Evolutionary conservation across 2,113 vertebrate genomes (phyloP).

Genomic region (Carollia perspicillata): DNA sequence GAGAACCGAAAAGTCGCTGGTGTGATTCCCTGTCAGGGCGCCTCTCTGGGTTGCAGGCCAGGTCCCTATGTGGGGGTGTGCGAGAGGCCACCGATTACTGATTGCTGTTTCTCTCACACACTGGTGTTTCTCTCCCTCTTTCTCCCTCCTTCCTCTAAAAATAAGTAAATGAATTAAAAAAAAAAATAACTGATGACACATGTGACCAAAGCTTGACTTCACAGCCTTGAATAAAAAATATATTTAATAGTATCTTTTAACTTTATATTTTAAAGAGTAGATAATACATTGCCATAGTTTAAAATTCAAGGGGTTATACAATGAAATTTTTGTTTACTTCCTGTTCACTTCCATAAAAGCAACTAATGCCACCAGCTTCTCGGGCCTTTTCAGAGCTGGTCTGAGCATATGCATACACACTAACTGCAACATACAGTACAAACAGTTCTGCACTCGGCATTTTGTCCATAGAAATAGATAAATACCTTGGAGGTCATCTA

Average conservation of each 20-base stretch:
- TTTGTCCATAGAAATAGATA: not conserved
- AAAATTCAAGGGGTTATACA: not conserved
- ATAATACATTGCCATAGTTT: not conserved
- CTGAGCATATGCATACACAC: not conserved
- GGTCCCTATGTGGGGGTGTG: too few species aligned
- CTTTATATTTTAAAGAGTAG: not conserved
- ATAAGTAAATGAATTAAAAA: too few species aligned
- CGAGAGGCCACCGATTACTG: too few species aligned
- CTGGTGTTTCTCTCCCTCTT: too few species aligned
- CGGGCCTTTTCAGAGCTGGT: not conserved
- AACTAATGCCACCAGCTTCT: not conserved
- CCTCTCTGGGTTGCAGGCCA: too few species aligned
- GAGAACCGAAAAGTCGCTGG: too few species aligned
- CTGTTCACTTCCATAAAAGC: not conserved
- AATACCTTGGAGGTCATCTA: not conserved
- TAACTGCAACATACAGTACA: not conserved
- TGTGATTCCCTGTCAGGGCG: too few species aligned
- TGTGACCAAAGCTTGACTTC: not conserved
- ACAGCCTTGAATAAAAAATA: not conserved
- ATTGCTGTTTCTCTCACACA: too few species aligned
- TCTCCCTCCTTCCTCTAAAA: too few species aligned
- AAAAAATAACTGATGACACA: not conserved
- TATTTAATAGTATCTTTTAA: not conserved
- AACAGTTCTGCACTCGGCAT: not conserved
- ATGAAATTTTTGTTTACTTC: not conserved